These are phyloP conservation scores for Lathamus discolor DNA, from an alignment of 2,113 vertebrate genomes.

Conservation along the genomic window DNA sequence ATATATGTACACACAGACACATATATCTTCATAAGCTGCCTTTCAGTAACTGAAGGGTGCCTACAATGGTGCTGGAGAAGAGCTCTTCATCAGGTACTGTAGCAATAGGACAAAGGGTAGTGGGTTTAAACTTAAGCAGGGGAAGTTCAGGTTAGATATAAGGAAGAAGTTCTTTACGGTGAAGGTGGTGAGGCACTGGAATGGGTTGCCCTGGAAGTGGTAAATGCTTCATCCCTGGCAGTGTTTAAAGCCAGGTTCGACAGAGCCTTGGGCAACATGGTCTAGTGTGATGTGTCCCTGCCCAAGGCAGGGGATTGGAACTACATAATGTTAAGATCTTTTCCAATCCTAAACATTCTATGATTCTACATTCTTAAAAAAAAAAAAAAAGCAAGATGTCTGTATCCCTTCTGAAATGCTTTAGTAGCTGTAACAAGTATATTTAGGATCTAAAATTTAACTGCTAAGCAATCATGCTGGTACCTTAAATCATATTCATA, in stretches of 20 bases:
- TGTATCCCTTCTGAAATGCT: background rate
- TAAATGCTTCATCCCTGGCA: too few relatives aligned
- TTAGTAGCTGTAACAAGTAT: background rate
- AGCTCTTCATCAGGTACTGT: background rate
- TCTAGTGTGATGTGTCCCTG: too few relatives aligned
- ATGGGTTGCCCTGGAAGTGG: too few relatives aligned
- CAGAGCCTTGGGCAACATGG: too few relatives aligned
- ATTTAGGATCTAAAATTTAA: background rate
- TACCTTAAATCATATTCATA: background rate
- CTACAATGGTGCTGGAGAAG: background rate
- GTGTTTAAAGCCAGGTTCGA: too few relatives aligned
- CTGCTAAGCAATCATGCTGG: background rate
- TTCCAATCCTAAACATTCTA: too few relatives aligned
- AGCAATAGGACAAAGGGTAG: background rate
- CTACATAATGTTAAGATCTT: too few relatives aligned
- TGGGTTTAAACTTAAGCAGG: background rate
- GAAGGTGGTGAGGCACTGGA: too few relatives aligned
- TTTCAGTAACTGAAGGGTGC: background rate
- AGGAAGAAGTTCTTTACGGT: background rate
- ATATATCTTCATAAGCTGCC: background rate
- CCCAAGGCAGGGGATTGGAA: too few relatives aligned
- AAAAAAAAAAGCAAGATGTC: background rate
- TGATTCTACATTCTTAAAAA: background rate
- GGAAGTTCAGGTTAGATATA: background rate
- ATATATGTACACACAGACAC: background rate